phyloP scores from a whole-genome alignment of 2,113 vertebrate genomes.

The Eclectus roratus region DNA sequence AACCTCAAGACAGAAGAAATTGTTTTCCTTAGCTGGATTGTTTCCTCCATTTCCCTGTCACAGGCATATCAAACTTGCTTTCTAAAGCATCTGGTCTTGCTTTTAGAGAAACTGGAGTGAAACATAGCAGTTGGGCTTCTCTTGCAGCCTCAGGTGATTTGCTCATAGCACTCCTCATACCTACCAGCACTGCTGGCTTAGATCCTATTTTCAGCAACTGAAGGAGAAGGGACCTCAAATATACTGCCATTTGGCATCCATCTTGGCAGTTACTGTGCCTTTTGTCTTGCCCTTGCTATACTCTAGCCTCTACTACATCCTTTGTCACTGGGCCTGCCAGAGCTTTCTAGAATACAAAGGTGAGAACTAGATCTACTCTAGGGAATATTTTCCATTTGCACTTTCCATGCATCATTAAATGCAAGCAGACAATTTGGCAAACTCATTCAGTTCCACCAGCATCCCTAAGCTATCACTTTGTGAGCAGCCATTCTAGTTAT shows the following conservation, averaged over 20 bases:
- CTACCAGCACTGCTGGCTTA: neutral
- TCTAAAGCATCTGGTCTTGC: neutral
- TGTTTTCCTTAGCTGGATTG: neutral
- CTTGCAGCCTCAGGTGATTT: neutral
- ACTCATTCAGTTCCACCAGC: neutral
- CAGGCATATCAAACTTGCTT: neutral
- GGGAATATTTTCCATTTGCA: neutral
- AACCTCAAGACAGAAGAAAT: neutral
- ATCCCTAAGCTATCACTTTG: constrained; percentile 70
- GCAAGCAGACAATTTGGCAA: neutral
- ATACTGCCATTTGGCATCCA: neutral
- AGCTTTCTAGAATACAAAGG: neutral
- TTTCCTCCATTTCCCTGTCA: neutral
- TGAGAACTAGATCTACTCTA: neutral
- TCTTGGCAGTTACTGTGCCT: neutral
- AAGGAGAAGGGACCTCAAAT: neutral
- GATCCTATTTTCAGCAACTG: neutral
- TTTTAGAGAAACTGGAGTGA: neutral
- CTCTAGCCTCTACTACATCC: neutral
- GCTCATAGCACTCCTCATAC: neutral
- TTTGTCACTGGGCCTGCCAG: neutral
- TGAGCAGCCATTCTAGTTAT: constrained; percentile 74
- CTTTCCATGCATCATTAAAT: neutral
- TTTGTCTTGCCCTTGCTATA: neutral
- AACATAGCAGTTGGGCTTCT: neutral